phyloP scores from a whole-genome alignment of 2,113 vertebrate genomes.

The Carettochelys insculpta region DNA sequence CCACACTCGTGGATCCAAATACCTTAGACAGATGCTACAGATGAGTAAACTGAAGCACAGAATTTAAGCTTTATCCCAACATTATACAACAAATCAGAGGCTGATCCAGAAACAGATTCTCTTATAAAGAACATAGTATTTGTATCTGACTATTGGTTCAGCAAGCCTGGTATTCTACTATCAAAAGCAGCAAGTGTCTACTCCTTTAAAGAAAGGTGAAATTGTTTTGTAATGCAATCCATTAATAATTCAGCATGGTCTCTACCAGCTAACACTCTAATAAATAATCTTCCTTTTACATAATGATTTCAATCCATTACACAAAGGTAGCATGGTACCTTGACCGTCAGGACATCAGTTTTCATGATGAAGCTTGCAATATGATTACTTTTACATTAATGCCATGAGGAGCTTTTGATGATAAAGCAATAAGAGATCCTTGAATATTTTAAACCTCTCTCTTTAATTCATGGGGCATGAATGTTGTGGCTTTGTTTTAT shows the following conservation, averaged over 20 bases:
- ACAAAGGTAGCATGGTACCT: not conserved
- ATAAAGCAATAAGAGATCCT: not conserved
- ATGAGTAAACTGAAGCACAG: not conserved
- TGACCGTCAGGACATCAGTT: not conserved
- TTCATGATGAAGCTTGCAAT: not conserved
- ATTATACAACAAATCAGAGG: not conserved
- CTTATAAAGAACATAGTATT: not conserved
- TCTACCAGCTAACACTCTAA: not conserved
- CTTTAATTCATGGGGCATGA: not conserved
- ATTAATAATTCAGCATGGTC: not conserved
- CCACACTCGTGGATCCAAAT: not conserved
- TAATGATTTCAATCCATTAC: not conserved
- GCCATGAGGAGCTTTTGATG: not conserved
- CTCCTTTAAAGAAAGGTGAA: not conserved
- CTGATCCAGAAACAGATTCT: not conserved
- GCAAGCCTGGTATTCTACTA: not conserved
- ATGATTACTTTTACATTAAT: not conserved
- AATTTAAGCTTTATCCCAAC: not conserved
- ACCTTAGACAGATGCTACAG: not conserved
- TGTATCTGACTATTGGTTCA: not conserved
- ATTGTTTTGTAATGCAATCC: not conserved
- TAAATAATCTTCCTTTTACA: not conserved
- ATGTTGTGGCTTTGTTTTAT: not conserved
- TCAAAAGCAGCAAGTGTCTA: not conserved
- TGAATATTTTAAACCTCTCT: not conserved